Evolutionary conservation across 2,797 vertebrate species (phyloP).

Genomic region (Odontamblyopus rebecca): DNA sequence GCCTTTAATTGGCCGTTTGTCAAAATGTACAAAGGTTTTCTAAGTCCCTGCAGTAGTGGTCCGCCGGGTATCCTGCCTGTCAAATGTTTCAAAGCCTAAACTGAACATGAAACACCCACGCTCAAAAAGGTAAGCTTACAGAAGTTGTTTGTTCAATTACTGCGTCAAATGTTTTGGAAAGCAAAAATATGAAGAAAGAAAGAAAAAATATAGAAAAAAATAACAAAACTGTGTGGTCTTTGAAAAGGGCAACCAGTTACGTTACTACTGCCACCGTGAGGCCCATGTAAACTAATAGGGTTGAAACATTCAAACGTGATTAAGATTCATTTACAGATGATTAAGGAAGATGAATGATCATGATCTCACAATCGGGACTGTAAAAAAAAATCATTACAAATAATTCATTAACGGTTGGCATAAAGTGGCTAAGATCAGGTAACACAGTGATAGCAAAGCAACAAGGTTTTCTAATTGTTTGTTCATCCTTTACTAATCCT

Average conservation of each 20-base stretch:
- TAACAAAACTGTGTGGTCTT: constrained; percentile 19
- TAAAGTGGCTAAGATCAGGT: not conserved
- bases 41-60: not conserved
- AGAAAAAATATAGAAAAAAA: too few species aligned
- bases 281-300: constrained; percentile 26
- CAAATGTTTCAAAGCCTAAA: not conserved
- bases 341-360: constrained; percentile 41
- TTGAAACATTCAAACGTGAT: constrained; percentile 1
- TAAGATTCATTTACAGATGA: constrained; percentile 26
- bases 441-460: not conserved
- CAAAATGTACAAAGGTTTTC: constrained; percentile 25
- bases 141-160: constrained; percentile 7
- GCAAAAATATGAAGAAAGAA: not conserved
- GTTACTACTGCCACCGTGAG: constrained; percentile 23
- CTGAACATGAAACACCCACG: not conserved
- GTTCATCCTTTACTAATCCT: not conserved
- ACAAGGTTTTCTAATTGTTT: not conserved
- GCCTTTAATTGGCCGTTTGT: constrained; percentile 18
- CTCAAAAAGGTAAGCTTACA: not conserved
- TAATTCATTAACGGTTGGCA: not conserved
- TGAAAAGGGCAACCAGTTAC: constrained; percentile 27
- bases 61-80: not conserved
- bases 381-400: not conserved
- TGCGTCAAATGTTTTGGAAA: not conserved
- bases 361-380: not conserved